Percentiles rank a stretch among this genome's conserved stretches.
Evolutionary conservation across 35 echinoderm and acorn worm species (phyloP).

Genomic region (Lytechinus pictus): DNA sequence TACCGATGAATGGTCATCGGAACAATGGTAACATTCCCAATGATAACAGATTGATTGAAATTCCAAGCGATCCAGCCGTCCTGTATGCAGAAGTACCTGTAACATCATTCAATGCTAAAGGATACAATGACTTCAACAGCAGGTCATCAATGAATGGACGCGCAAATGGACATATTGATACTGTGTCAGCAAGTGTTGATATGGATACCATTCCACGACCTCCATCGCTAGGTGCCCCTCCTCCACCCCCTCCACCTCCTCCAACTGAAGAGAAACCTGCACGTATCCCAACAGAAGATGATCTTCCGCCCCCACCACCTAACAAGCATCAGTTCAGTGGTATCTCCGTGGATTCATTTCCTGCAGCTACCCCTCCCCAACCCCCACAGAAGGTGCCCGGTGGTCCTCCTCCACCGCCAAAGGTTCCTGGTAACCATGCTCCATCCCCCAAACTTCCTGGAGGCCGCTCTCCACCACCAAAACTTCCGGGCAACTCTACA

Average conservation of each 20-base stretch:
- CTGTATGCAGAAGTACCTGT: constrained; percentile 36
- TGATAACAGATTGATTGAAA: constrained; percentile 29
- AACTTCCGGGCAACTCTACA: neutral
- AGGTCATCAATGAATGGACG: neutral
- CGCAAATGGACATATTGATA: constrained; percentile 25
- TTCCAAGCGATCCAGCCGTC: constrained; percentile 13
- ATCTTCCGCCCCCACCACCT: neutral
- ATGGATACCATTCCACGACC: neutral
- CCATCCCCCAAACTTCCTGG: neutral
- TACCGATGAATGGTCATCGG: constrained; percentile 11
- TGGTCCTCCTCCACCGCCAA: neutral
- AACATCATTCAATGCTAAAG: constrained; percentile 25
- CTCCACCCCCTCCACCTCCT: constrained; percentile 23
- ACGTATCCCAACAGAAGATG: neutral
- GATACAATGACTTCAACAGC: neutral
- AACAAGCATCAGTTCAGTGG: constrained; percentile 32
- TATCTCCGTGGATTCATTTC: neutral
- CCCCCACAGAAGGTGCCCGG: neutral
- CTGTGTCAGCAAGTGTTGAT: neutral
- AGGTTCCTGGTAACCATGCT: neutral
- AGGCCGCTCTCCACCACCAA: neutral
- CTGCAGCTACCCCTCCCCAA: neutral
- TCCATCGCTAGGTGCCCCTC: neutral
- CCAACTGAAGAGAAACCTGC: neutral
- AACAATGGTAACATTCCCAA: neutral